Conservation (phyloP, 2,113 vertebrate genomes). For the Nothoprocta perdicaria region DNA sequence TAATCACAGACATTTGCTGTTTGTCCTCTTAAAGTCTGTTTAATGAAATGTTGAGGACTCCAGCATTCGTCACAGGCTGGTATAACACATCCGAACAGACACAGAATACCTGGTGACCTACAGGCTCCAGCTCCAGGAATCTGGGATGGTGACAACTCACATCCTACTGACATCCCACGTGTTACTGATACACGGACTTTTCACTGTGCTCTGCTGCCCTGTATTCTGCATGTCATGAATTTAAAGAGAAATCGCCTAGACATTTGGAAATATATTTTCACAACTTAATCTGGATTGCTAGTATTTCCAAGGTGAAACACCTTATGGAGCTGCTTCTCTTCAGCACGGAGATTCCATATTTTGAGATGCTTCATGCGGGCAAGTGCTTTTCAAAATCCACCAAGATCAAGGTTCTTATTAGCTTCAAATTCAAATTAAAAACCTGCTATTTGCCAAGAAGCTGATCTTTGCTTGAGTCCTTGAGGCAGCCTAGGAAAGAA, state of each 20-base stretch:
- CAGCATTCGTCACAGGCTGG: not conserved
- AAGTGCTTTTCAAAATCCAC: not conserved
- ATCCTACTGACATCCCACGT: not conserved
- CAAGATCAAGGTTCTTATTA: not conserved
- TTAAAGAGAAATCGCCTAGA: not conserved
- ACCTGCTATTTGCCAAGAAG: not conserved
- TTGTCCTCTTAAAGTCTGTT: not conserved
- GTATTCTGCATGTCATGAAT: not conserved
- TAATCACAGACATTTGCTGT: not conserved
- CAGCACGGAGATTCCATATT: not conserved
- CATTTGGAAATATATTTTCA: not conserved
- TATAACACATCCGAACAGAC: not conserved
- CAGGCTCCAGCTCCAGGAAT: not conserved
- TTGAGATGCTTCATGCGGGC: not conserved
- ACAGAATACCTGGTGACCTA: not conserved
- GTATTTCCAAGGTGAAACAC: not conserved
- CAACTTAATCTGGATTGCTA: not conserved
- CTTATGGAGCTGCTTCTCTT: not conserved
- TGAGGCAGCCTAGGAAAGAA: not conserved
- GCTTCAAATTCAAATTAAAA: not conserved
- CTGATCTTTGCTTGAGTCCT: not conserved
- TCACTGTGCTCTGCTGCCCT: not conserved
- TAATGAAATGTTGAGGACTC: not conserved
- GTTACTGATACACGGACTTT: not conserved
- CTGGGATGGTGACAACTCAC: not conserved